These are phyloP conservation scores for Drosophila mettleri DNA, from an alignment of 2,888 invertebrate species.

Conservation along the genomic window DNA sequence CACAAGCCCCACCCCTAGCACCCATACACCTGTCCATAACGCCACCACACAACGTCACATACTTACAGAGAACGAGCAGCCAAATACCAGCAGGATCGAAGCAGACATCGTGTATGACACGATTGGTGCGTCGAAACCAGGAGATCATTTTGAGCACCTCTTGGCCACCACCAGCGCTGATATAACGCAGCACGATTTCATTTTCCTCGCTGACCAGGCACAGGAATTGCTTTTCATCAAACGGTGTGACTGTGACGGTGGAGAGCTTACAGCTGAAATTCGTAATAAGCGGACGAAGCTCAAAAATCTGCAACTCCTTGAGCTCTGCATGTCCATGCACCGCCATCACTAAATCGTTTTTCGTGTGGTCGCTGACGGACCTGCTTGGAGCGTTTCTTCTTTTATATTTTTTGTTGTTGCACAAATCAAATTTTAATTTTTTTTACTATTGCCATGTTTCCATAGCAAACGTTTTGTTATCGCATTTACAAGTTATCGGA, in stretches of 20 bases:
- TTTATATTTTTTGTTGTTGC: constrained; percentile 45
- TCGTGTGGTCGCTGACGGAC: constrained; percentile 27
- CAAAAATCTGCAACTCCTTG: constrained; percentile 82
- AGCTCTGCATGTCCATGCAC: constrained; percentile 66
- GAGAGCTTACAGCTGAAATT: constrained; percentile 84
- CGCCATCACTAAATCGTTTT: constrained; percentile 59
- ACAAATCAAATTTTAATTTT: constrained; percentile 60
- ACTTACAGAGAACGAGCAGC: constrained; percentile 85
- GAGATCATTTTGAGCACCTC: constrained; percentile 84
- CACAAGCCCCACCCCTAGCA: constrained; percentile 1
- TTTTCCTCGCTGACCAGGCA: constrained; percentile 84
- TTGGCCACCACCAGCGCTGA: constrained; percentile 75
- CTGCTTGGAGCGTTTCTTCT: constrained; percentile 34
- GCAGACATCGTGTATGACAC: constrained; percentile 89
- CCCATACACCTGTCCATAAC: not conserved
- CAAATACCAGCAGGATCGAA: constrained; percentile 92
- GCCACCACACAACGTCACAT: constrained; percentile 12
- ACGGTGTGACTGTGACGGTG: constrained; percentile 82
- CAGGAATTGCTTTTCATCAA: constrained; percentile 82
- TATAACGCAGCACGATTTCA: constrained; percentile 84
- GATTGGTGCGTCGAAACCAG: constrained; percentile 83
- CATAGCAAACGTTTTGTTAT: constrained; percentile 53
- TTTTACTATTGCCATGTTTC: constrained; percentile 58
- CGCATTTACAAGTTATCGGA: constrained; percentile 43
- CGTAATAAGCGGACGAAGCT: constrained; percentile 83